phyloP scores from a whole-genome alignment of 2,797 vertebrate species.

The Ptychobarbus kaznakovi region DNA sequence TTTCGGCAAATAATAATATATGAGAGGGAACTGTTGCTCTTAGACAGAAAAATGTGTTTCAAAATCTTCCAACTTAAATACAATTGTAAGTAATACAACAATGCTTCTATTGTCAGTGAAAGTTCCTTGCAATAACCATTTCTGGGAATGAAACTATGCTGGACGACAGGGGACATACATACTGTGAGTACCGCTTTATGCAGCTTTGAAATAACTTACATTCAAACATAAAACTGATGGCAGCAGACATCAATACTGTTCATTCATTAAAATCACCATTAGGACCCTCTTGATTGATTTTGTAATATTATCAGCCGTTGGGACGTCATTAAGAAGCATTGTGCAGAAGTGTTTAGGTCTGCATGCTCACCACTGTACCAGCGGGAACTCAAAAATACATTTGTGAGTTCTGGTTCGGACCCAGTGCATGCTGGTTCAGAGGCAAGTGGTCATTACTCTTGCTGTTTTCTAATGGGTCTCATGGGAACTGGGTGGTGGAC shows the following conservation, averaged over 20 bases:
- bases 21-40: background rate
- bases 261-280: constrained; percentile 15
- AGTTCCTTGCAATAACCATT: background rate
- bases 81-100: constrained; percentile 13
- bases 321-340: constrained; percentile 12
- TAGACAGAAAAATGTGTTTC: constrained; percentile 1
- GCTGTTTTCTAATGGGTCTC: constrained; percentile 51
- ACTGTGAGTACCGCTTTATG: constrained; percentile 8
- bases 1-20: background rate
- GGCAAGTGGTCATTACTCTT: constrained; percentile 51
- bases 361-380: constrained; percentile 8
- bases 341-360: background rate
- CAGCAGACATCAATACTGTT: background rate
- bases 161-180: constrained; percentile 19
- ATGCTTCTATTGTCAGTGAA: background rate
- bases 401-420: constrained; percentile 21
- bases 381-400: constrained; percentile 13
- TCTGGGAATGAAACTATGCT: constrained; percentile 26
- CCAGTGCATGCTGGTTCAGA: constrained; percentile 58
- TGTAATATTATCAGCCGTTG: background rate
- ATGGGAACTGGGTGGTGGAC: constrained; percentile 66
- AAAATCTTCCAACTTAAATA: constrained; percentile 30
- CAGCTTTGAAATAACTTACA: background rate
- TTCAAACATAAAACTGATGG: constrained; percentile 9
- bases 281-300: constrained; percentile 2